Percentiles rank a stretch among this genome's conserved stretches.
Conservation (phyloP, 2,113 vertebrate species). For the Syngnathus scovelli region DNA sequence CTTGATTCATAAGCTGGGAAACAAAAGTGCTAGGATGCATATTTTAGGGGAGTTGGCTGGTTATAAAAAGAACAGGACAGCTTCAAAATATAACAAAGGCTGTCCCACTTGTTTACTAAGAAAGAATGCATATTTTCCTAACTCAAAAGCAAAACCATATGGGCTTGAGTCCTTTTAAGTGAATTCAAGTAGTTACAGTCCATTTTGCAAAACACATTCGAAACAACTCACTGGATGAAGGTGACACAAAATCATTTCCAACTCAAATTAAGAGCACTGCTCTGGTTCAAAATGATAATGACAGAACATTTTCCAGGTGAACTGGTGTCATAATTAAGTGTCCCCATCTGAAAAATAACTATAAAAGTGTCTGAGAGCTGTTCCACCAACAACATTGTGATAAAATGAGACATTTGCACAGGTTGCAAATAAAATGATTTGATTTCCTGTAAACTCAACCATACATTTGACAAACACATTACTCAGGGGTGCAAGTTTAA, state of each 20-base stretch:
- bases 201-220: conserved; percentile 16
- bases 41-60: conserved; percentile 34
- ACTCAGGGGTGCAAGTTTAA: not conserved
- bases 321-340: conserved; percentile 41
- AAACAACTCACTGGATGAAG: conserved; percentile 7
- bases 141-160: conserved; percentile 5
- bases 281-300: conserved; percentile 39
- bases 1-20: conserved; percentile 44
- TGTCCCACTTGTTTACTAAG: not conserved
- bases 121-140: not conserved
- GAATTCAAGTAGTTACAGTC: conserved; percentile 11
- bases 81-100: conserved; percentile 3
- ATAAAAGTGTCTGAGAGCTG: conserved; percentile 26
- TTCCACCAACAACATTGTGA: conserved; percentile 31
- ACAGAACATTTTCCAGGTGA: conserved; percentile 34
- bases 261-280: conserved; percentile 4
- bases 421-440: conserved; percentile 45
- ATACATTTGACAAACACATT: not conserved
- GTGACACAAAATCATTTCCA: conserved; percentile 5
- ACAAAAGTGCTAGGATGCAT: conserved; percentile 31
- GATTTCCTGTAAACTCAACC: not conserved
- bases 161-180: not conserved
- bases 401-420: conserved; percentile 39
- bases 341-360: conserved; percentile 47
- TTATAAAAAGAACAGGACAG: conserved; percentile 23